Base-by-base conservation (phyloP, 1,140 invertebrate species). In the Cydia fagiglandana region DNA sequence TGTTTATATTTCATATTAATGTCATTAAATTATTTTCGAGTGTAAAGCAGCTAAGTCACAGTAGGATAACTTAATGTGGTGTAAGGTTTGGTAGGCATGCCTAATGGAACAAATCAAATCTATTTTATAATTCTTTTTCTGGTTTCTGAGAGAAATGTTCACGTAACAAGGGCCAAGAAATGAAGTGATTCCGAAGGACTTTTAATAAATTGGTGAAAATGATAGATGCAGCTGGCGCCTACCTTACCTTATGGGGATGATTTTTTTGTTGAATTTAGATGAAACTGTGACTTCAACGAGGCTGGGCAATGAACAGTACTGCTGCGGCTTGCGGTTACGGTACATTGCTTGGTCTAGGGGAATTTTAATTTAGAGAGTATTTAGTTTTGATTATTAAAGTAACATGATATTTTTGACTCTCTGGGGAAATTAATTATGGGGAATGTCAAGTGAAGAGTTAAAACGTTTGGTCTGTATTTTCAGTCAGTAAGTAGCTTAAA, bases 381-480 rank as follows among this genome's bases (percentile, higher is more conserved):
- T 83, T 79, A 78, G 82, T 88, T 89, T 88, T 78, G 64, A 82
- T 75, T 82, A 75, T 75, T 61, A 79, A 73, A 80, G 83, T 75
- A 73, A 79, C 77, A 75, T 78, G 68, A 79, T 77, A 24, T 76
- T 74, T 24, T 82, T 80, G 82, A 88, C 88, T 91, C 90, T 91
- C 80, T 77, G 85, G 91, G 80, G 80, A 80, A 79, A 82, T 61
- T 7, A 87, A 85, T 68, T 64, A 73, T 86, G 81, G 81, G 86
- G 90, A 88, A 90, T 90, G 77, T 91, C 89, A 89, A 79, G 91
- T 93, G 91, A 93, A 93, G 91, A 91, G 91, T 90, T 86, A 80
- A 75, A 66, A 76, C 47, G 83, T 83, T 86, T 87, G 85, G 87
- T 83, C 73, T 68, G 76, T 70, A 61, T 68, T 73, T 76, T 76